Evolutionary conservation across 2,888 invertebrate species (phyloP).

Genomic region (Drosophila barbarae): DNA sequence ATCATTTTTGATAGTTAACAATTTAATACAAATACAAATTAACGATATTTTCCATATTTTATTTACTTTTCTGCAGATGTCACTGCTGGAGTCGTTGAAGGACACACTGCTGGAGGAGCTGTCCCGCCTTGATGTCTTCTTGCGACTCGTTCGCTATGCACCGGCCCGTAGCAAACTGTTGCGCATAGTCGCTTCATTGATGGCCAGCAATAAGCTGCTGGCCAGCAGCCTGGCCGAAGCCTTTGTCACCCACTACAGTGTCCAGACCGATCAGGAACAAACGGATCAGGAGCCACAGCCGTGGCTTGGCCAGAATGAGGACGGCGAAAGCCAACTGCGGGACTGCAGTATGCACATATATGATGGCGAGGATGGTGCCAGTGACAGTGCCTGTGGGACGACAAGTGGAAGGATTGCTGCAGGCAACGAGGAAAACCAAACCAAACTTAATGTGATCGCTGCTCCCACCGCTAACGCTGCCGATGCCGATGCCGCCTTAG

Average conservation of each 20-base stretch:
- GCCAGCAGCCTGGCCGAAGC: slow-evolving; percentile 71
- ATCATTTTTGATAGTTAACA: not conserved
- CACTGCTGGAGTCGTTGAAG: slow-evolving; percentile 67
- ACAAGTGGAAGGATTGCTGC: not conserved
- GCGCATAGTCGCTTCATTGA: slow-evolving; percentile 73
- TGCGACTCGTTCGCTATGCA: slow-evolving; percentile 74
- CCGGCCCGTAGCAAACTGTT: slow-evolving; percentile 78
- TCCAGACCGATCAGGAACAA: slow-evolving; percentile 3
- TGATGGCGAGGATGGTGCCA: slow-evolving; percentile 6
- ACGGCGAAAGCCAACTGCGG: not conserved
- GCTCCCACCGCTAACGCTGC: not conserved
- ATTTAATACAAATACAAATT: not conserved
- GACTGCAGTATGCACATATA: slow-evolving; percentile 10
- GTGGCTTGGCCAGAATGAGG: not conserved
- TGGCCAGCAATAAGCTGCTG: slow-evolving; percentile 72
- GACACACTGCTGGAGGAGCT: slow-evolving; percentile 77
- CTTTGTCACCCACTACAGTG: slow-evolving; percentile 42
- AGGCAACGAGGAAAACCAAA: not conserved
- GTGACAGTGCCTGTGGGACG: not conserved
- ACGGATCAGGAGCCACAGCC: not conserved
- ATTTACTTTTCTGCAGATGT: slow-evolving; percentile 71
- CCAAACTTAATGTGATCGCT: slow-evolving; percentile 14
- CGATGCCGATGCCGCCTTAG: not conserved
- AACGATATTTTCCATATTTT: not conserved
- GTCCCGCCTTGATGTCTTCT: slow-evolving; percentile 76